phyloP scores from a whole-genome alignment of 2,113 vertebrate species.

The Urocolius indicus region DNA sequence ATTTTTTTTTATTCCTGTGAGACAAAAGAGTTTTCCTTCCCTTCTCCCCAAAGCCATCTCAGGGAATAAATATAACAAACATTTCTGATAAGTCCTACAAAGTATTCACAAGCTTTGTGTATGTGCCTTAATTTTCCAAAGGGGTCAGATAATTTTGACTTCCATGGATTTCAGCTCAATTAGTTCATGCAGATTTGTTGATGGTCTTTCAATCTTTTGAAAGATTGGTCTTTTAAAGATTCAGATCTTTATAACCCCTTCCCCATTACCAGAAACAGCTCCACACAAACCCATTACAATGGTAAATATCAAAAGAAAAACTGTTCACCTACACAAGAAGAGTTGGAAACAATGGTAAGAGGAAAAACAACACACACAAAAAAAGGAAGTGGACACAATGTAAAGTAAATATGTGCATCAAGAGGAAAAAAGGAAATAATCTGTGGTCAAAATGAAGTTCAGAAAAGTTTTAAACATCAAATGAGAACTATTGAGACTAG shows the following conservation, averaged over 20 bases:
- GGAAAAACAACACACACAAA: background rate
- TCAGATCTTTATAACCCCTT: too few species aligned
- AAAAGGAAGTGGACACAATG: background rate
- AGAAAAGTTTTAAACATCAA: conserved; percentile 2
- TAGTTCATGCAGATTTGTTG: background rate
- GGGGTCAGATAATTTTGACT: background rate
- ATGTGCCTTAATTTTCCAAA: background rate
- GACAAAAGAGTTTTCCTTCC: rapidly evolving
- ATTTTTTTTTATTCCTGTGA: background rate
- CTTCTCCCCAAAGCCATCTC: background rate
- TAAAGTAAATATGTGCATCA: background rate
- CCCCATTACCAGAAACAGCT: too few species aligned
- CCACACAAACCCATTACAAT: too few species aligned
- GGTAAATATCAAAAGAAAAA: background rate
- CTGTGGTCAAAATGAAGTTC: background rate
- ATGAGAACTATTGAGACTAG: background rate
- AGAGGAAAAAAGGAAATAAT: background rate
- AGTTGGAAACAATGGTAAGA: background rate
- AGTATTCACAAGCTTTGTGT: background rate
- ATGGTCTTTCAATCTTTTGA: background rate
- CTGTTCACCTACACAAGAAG: background rate
- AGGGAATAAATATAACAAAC: background rate
- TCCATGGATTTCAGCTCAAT: background rate
- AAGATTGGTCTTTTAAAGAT: too few species aligned
- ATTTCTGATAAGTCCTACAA: background rate